These are phyloP conservation scores for Lordiphosa fenestrarum DNA, from an alignment of 2,888 invertebrate genomes.

Conservation along the genomic window DNA sequence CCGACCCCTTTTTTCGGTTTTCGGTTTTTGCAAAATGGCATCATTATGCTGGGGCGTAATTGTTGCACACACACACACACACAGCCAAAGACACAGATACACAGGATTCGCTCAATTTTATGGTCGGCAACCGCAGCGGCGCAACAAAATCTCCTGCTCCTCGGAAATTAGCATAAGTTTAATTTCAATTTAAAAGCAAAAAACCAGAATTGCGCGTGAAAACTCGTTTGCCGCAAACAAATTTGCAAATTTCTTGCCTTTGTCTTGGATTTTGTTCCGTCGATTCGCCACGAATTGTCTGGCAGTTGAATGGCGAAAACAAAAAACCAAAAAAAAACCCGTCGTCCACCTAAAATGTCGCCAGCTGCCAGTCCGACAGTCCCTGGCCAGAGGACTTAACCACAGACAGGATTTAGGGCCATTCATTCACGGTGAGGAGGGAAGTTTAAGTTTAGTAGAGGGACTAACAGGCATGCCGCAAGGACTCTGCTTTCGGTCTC, in stretches of 20 bases:
- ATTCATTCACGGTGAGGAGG: not conserved
- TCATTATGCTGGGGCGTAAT: constrained; percentile 72
- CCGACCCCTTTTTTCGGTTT: constrained; percentile 30
- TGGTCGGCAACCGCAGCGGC: constrained; percentile 64
- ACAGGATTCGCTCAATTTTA: constrained; percentile 56
- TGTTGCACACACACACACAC: constrained; percentile 45
- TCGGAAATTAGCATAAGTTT: constrained; percentile 66
- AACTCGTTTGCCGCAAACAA: constrained; percentile 61
- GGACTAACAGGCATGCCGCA: too few species aligned
- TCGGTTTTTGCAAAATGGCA: constrained; percentile 55
- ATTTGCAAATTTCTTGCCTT: constrained; percentile 67
- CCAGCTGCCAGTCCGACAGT: not conserved
- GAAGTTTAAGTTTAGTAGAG: too few species aligned
- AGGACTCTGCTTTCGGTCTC: too few species aligned
- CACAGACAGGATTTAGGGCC: constrained; percentile 7
- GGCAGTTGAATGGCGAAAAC: constrained; percentile 23
- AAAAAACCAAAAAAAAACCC: constrained; percentile 5
- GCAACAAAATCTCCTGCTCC: constrained; percentile 33
- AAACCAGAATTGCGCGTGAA: constrained; percentile 48
- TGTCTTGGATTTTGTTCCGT: constrained; percentile 16
- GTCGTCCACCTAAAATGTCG: constrained; percentile 1
- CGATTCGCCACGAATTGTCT: constrained; percentile 40
- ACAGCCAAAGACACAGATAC: constrained; percentile 11
- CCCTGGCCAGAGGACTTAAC: constrained; percentile 4
- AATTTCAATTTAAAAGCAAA: constrained; percentile 63